Percentiles rank a stretch among this genome's conserved stretches.
These are phyloP conservation scores for Gallinago solitaria DNA, from an alignment of 2,797 vertebrate species.

Conservation along the genomic window DNA sequence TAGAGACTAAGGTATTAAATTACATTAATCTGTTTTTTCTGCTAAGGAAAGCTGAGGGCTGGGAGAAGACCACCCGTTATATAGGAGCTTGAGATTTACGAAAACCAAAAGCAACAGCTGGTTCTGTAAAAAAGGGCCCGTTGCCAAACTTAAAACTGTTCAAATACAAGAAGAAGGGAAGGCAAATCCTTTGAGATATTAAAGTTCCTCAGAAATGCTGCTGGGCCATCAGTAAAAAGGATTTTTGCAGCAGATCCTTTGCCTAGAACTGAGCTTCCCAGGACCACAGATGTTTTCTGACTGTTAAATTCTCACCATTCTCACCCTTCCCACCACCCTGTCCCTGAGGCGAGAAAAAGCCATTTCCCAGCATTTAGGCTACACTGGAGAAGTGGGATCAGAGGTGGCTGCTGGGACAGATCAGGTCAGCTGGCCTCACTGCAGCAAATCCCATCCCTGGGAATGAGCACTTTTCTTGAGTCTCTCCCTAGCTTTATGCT, in stretches of 20 bases:
- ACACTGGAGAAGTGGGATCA: neutral
- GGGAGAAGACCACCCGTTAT: neutral
- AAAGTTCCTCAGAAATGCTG: neutral
- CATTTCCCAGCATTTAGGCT: neutral
- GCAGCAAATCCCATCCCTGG: neutral
- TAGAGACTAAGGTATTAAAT: neutral
- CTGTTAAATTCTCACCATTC: neutral
- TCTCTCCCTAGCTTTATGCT: neutral
- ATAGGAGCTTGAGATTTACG: neutral
- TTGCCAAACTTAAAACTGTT: neutral
- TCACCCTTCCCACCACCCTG: neutral
- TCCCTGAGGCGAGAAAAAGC: neutral
- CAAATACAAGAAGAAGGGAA: neutral
- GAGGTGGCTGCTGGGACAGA: neutral
- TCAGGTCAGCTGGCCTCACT: neutral
- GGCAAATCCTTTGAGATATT: conserved; percentile 15
- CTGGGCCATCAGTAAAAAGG: neutral
- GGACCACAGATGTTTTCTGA: neutral
- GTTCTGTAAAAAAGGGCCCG: neutral
- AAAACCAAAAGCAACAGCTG: neutral
- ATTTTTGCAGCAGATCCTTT: neutral
- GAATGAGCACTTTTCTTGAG: neutral
- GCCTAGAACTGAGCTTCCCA: neutral
- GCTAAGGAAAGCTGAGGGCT: neutral
- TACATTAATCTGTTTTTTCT: neutral